phyloP scores from a whole-genome alignment of 1,140 invertebrate genomes.

The Aethina tumida region DNA sequence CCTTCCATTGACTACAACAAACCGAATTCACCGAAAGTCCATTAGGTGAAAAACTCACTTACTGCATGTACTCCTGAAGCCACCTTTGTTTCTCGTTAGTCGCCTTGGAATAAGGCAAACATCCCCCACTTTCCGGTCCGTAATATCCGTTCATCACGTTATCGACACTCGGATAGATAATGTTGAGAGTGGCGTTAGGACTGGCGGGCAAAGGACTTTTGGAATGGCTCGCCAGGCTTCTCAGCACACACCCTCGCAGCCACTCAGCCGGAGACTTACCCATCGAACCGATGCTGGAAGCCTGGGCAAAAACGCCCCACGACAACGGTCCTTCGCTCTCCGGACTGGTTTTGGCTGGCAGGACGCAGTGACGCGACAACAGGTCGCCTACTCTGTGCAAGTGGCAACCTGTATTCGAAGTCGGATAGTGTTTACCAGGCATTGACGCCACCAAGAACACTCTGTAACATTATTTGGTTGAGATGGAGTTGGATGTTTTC shows the following conservation, averaged over 20 bases:
- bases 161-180: conserved; percentile 61
- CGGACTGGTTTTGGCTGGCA: conserved; percentile 41
- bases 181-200: conserved; percentile 28
- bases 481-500: neutral
- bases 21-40: conserved; percentile 9
- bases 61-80: conserved; percentile 70
- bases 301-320: conserved; percentile 73
- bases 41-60: no score
- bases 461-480: conserved; percentile 35
- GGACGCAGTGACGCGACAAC: conserved; percentile 49
- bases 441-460: conserved; percentile 78
- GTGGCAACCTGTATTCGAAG: conserved; percentile 51
- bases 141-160: conserved; percentile 80
- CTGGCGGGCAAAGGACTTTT: conserved; percentile 24
- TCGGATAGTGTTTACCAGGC: conserved; percentile 65
- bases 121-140: conserved; percentile 72
- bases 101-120: conserved; percentile 76
- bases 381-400: conserved; percentile 57
- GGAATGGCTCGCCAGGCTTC: conserved; percentile 48
- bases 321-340: conserved; percentile 41
- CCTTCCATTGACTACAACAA: conserved; percentile 71
- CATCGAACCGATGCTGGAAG: conserved; percentile 83
- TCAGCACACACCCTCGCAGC: conserved; percentile 55
- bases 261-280: conserved; percentile 60
- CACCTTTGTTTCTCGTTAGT: conserved; percentile 79